These are phyloP conservation scores for Dicentrarchus labrax DNA, from an alignment of 2,113 vertebrate species.

Conservation along the genomic window DNA sequence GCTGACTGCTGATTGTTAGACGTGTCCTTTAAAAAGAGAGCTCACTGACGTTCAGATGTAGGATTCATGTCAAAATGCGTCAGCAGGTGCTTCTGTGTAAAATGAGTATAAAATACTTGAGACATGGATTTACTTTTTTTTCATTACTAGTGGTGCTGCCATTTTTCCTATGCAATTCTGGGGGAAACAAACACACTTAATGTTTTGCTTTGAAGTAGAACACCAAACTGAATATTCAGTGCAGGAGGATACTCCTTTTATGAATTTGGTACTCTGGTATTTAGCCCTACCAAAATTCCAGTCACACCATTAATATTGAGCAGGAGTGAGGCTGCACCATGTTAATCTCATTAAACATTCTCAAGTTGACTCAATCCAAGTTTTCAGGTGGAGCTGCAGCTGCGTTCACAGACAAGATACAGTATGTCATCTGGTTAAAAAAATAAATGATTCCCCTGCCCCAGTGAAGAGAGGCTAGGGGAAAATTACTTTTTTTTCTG, in stretches of 20 bases:
- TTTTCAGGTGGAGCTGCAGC: not conserved
- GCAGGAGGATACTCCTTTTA: not conserved
- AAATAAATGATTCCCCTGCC: not conserved
- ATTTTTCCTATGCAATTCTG: not conserved
- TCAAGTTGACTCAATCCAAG: not conserved
- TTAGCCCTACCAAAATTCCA: not conserved
- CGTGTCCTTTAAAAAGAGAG: not conserved
- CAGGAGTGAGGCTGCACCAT: not conserved
- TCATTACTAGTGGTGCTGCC: not conserved
- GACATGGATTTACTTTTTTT: not conserved
- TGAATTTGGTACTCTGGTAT: not conserved
- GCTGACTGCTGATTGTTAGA: slow-evolving; percentile 14
- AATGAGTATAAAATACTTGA: not conserved
- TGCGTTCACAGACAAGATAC: slow-evolving; percentile 13
- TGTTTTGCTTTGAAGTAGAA: not conserved
- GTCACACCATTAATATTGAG: slow-evolving; percentile 5
- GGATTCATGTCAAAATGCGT: not conserved
- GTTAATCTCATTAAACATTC: slow-evolving; percentile 1
- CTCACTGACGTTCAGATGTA: not conserved
- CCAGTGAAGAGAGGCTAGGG: not conserved
- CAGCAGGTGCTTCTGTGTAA: not conserved
- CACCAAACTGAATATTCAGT: not conserved
- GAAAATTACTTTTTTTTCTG: not conserved
- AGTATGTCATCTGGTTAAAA: not conserved
- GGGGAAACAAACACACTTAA: not conserved